phyloP scores from a whole-genome alignment of 2,797 vertebrate genomes.

The Distichodus sexfasciatus region DNA sequence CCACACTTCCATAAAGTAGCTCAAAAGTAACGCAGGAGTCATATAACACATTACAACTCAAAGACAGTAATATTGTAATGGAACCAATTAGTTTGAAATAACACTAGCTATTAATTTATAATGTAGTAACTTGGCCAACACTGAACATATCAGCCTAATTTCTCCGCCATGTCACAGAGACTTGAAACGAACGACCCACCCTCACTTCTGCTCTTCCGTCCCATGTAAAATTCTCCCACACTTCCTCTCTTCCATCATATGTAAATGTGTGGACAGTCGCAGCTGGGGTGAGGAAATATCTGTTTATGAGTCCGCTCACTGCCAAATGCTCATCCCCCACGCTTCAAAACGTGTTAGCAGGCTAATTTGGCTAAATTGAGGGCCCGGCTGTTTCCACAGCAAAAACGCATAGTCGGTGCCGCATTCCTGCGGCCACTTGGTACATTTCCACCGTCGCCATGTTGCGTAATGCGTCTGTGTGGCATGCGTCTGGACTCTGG shows the following conservation, averaged over 20 bases:
- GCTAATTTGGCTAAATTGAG: constrained; percentile 3
- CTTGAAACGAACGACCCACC: neutral
- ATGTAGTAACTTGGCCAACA: too few relatives aligned
- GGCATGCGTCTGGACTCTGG: constrained; percentile 28
- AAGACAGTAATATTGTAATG: too few relatives aligned
- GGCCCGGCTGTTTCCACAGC: too few relatives aligned
- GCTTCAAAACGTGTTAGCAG: neutral
- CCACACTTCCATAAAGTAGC: too few relatives aligned
- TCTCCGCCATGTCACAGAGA: neutral
- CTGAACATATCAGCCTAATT: too few relatives aligned
- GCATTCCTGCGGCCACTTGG: constrained; percentile 18
- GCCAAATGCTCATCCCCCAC: constrained; percentile 31
- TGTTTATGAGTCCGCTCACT: constrained; percentile 10
- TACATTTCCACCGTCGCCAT: constrained; percentile 22
- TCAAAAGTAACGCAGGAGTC: too few relatives aligned
- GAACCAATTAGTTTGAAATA: too few relatives aligned
- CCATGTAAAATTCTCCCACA: neutral
- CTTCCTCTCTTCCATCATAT: constrained; percentile 1
- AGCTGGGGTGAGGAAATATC: constrained; percentile 18
- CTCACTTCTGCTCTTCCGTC: too few relatives aligned
- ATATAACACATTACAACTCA: too few relatives aligned
- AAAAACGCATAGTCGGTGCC: constrained; percentile 23
- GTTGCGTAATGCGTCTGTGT: constrained; percentile 38
- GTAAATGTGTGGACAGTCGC: constrained; percentile 13
- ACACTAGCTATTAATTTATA: too few relatives aligned